These are phyloP conservation scores for Alloplasta piceator DNA, from an alignment of 2,888 invertebrate genomes.

Conservation along the genomic window DNA sequence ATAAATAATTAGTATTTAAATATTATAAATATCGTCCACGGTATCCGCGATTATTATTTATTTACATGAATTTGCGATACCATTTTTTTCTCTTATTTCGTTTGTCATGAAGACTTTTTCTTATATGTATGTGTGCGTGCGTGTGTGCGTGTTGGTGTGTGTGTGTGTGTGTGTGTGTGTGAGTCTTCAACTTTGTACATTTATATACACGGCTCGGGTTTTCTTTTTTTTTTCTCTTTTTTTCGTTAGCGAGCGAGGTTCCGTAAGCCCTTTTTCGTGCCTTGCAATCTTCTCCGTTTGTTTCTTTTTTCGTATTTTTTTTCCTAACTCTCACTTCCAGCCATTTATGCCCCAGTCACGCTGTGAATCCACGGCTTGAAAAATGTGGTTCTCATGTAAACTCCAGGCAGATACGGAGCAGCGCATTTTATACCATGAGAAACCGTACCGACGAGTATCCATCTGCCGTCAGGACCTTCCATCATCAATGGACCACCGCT, in stretches of 20 bases:
- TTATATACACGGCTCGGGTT: slow-evolving; percentile 51
- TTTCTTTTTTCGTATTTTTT: slow-evolving; percentile 10
- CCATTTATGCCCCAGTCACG: slow-evolving; percentile 88
- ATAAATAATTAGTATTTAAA: slow-evolving; percentile 58
- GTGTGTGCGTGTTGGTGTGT: too few relatives aligned
- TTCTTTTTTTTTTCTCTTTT: too few relatives aligned
- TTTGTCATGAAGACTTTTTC: slow-evolving; percentile 23
- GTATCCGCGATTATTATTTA: slow-evolving; percentile 55
- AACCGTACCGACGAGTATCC: slow-evolving; percentile 95
- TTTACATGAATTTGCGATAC: slow-evolving; percentile 58
- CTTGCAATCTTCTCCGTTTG: slow-evolving; percentile 13
- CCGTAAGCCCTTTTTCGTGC: slow-evolving; percentile 16
- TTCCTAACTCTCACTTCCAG: not conserved
- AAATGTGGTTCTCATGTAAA: slow-evolving; percentile 96
- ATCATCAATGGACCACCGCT: slow-evolving; percentile 95
- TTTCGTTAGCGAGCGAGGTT: not conserved
- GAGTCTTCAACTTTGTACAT: slow-evolving; percentile 59
- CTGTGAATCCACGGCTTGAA: slow-evolving; percentile 96
- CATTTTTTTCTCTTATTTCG: slow-evolving; percentile 19
- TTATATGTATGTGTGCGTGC: too few relatives aligned
- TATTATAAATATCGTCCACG: slow-evolving; percentile 50
- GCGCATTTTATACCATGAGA: slow-evolving; percentile 98
- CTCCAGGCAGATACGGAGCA: slow-evolving; percentile 95
- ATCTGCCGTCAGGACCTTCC: slow-evolving; percentile 92
- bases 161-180: not conserved